A percentile compares a stretch with the other conserved stretches of the same genome.
Conservation (phyloP, 2,797 vertebrate genomes). For the Discoglossus pictus region DNA sequence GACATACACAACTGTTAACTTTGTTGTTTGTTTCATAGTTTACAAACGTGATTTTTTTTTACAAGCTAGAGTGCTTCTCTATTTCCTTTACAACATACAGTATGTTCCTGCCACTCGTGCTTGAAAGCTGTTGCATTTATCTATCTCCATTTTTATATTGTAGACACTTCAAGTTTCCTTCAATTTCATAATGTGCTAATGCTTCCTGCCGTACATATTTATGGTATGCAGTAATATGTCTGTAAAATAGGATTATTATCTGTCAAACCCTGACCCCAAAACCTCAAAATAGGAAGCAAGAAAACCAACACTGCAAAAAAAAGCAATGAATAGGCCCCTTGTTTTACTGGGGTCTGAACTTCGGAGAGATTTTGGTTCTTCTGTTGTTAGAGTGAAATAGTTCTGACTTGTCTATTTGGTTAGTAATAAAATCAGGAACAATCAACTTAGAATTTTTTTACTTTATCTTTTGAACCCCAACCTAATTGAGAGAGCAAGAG, state of each 20-base stretch:
- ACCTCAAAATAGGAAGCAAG: constrained; percentile 36
- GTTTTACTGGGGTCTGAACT: constrained; percentile 34
- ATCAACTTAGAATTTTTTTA: constrained; percentile 8
- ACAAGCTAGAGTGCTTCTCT: no score
- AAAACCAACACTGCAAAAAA: constrained; percentile 15
- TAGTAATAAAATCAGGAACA: constrained; percentile 5
- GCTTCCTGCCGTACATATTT: constrained; percentile 24
- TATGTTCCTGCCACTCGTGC: no score
- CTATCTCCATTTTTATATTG: no score
- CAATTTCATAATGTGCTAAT: no score
- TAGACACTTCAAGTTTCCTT: no score
- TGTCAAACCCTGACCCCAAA: constrained; percentile 40
- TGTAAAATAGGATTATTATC: constrained; percentile 44
- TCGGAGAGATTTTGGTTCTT: constrained; percentile 6
- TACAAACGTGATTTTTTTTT: no score
- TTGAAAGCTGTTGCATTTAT: no score
- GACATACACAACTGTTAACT: no score
- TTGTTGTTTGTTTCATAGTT: no score
- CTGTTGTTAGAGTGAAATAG: constrained; percentile 34
- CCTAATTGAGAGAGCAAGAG: constrained; percentile 27
- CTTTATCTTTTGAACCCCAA: constrained; percentile 41
- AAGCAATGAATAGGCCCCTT: constrained; percentile 44
- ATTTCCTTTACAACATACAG: no score
- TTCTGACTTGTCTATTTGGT: constrained; percentile 49
- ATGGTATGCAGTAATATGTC: constrained; percentile 25